Evolutionary conservation across 2,113 vertebrate species (phyloP), one percentile per base, ranked within the genome.

Genomic region (Elephantulus edwardii): DNA sequence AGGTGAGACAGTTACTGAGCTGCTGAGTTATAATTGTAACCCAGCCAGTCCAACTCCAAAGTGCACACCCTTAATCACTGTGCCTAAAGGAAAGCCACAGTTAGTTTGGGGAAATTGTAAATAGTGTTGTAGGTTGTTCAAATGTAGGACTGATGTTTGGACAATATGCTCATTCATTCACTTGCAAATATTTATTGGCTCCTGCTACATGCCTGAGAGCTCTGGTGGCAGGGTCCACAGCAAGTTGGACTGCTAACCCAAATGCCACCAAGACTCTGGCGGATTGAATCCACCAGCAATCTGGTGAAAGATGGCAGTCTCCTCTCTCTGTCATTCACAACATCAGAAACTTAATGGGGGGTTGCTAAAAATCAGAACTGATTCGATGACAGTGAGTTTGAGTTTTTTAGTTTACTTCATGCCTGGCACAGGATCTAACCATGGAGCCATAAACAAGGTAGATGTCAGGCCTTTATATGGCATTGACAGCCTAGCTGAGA

Each of bases 21-120:
- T 16, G n/a, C 8, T 19, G 46, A 92, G 22, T 88, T 79, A 87
- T 78, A 62, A 89, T 89, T 74, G 72, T 42, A 91, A 86, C 14
- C 76, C 52, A 71, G 24, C 42, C 66, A 66, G 76, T 74, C 16
- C 62, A 86, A 33, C 48, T 91, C 52, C 50, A 89, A 58, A 60
- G 46, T 42, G 52, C 28, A 42, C 33, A 17, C 38, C 19, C 33
- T 72, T 80, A 79, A 50, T 58, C 28, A 8, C 46, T 58, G 86
- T 48, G 3, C 70, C 71, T 56, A 76, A 71, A 83, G 38, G 42
- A 56, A 86, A 89, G 79, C 12, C 40, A 11, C 3, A 66, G 24
- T 38, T n/a, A 83, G 33, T 50, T n/a, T 64, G 85, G 13, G 48
- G 64, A 88, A 71, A 9, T n/a, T 93, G 26, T 68, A 79, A 75